phyloP scores from a whole-genome alignment of 2,113 vertebrate genomes.

The Lates calcarifer region DNA sequence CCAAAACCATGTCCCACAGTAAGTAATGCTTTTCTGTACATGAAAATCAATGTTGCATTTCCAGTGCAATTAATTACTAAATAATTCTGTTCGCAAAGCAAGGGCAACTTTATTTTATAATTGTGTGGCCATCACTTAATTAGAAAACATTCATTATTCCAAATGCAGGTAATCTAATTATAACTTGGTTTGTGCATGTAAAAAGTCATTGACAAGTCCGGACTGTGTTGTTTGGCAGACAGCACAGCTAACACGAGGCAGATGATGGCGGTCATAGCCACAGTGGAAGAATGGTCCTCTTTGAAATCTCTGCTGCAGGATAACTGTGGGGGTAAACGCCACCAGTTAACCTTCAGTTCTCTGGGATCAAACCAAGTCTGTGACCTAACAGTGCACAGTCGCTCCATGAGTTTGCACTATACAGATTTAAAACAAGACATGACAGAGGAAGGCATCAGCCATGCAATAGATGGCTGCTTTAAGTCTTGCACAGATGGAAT shows the following conservation, averaged over 20 bases:
- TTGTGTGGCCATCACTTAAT: background rate
- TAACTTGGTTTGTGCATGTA: background rate
- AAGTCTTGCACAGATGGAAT: constrained; percentile 24
- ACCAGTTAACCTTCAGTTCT: constrained; percentile 12
- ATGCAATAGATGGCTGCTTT: constrained; percentile 37
- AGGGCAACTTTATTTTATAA: background rate
- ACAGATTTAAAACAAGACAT: constrained; percentile 32
- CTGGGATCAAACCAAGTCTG: constrained; percentile 37
- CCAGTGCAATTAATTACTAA: background rate
- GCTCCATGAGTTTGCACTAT: constrained; percentile 32
- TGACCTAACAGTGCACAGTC: constrained; percentile 17
- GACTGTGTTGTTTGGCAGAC: constrained; percentile 14
- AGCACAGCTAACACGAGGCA: background rate
- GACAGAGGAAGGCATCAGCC: constrained; percentile 34
- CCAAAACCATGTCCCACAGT: constrained; percentile 49
- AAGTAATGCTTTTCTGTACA: background rate
- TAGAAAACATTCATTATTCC: background rate
- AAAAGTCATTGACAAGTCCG: background rate
- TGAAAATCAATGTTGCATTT: background rate
- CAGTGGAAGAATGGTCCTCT: constrained; percentile 28
- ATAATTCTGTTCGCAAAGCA: background rate
- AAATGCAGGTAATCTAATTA: background rate
- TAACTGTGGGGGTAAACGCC: background rate
- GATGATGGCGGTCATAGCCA: constrained; percentile 52
- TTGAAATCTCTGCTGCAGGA: constrained; percentile 43